Conservation (phyloP, 2,888 invertebrate species). For the Pseudeuparius sepicola region DNA sequence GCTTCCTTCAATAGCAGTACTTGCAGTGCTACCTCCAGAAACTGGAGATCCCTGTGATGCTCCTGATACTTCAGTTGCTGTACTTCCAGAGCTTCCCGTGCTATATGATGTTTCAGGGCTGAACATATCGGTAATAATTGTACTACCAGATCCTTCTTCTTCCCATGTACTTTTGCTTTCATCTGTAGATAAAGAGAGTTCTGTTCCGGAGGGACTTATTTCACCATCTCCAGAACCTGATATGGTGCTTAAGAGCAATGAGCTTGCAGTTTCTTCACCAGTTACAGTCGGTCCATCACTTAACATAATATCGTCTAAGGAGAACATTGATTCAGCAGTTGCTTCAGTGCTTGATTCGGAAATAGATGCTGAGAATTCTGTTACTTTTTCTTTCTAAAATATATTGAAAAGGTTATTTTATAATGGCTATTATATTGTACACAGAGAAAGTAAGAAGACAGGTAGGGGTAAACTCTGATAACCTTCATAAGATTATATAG, state of each 20-base stretch:
- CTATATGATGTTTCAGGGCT: conserved; percentile 17
- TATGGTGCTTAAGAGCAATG: too few species aligned
- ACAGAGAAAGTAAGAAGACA: too few species aligned
- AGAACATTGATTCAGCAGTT: conserved; percentile 32
- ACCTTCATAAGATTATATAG: too few species aligned
- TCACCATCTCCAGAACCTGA: conserved; percentile 32
- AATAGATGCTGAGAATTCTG: too few species aligned
- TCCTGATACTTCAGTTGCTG: conserved; percentile 15
- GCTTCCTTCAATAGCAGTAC: background rate
- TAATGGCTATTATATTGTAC: too few species aligned
- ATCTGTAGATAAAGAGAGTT: conserved; percentile 2
- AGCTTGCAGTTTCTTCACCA: conserved; percentile 25
- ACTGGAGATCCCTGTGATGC: conserved; percentile 10
- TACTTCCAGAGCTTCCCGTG: conserved; percentile 21
- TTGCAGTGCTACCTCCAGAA: conserved; percentile 7
- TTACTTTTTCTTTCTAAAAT: too few species aligned
- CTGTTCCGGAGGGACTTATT: conserved; percentile 19
- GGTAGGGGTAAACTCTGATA: too few species aligned
- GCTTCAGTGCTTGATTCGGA: too few species aligned
- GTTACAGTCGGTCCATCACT: conserved; percentile 40
- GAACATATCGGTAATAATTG: too few species aligned
- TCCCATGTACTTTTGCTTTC: conserved; percentile 2
- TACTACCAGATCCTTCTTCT: too few species aligned
- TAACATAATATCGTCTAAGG: conserved; percentile 43
- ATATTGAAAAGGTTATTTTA: too few species aligned